phyloP scores from a whole-genome alignment of 2,797 vertebrate species.

The Anas georgica region DNA sequence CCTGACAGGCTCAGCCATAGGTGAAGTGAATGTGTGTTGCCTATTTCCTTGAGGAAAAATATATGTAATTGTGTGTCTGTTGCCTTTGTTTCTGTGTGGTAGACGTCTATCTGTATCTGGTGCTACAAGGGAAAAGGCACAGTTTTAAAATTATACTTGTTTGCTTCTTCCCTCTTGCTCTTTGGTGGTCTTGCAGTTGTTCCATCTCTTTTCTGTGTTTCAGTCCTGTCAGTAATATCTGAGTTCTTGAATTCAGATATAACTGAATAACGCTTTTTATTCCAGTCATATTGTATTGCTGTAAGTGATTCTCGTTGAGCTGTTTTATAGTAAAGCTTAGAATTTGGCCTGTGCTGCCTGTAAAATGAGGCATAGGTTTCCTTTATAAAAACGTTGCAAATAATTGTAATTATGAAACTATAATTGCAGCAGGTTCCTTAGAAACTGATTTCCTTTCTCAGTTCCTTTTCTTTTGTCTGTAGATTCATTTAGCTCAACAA shows the following conservation, averaged over 20 bases:
- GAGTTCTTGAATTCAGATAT: background rate
- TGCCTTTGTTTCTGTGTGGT: background rate
- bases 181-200: background rate
- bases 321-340: background rate
- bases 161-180: background rate
- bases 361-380: background rate
- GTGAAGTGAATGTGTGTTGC: accelerated
- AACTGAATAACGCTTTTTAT: background rate
- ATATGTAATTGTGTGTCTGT: background rate
- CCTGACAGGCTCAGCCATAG: background rate
- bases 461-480: background rate
- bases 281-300: background rate
- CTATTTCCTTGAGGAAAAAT: background rate
- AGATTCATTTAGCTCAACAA: background rate
- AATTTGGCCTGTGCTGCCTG: background rate
- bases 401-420: background rate
- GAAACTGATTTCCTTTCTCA: background rate
- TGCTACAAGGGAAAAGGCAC: background rate
- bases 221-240: background rate
- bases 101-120: background rate
- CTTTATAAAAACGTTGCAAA: background rate
- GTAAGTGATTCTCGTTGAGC: background rate
- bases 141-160: background rate
- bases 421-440: background rate
- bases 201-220: background rate